These are phyloP conservation scores for Lepisosteus oculatus DNA, from an alignment of 2,113 vertebrate species.

Conservation along the genomic window DNA sequence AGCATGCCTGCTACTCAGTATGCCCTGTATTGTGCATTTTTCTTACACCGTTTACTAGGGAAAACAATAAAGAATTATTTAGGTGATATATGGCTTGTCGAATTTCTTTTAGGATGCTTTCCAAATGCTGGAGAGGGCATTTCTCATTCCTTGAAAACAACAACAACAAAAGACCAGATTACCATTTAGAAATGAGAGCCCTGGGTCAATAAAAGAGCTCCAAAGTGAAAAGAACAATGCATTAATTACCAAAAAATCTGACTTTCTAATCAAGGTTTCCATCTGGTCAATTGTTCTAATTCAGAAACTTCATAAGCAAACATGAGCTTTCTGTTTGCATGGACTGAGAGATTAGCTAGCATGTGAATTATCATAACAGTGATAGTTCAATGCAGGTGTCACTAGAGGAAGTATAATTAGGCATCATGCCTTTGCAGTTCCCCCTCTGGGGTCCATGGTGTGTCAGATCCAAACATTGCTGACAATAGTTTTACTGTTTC, in stretches of 20 bases:
- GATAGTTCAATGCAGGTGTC: too few relatives aligned
- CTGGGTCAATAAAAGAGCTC: background rate
- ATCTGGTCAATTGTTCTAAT: conserved; percentile 16
- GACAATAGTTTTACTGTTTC: too few relatives aligned
- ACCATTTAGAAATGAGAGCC: conserved; percentile 9
- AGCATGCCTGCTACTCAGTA: background rate
- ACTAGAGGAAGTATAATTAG: too few relatives aligned
- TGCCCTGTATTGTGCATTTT: background rate
- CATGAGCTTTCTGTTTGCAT: background rate
- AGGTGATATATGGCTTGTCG: conserved; percentile 6
- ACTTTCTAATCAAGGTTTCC: conserved; percentile 8
- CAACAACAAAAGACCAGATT: background rate
- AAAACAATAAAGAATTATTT: conserved; percentile 7
- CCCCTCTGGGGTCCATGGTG: too few relatives aligned
- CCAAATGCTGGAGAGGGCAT: conserved; percentile 8
- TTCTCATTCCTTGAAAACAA: conserved; percentile 9
- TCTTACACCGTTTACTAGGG: background rate
- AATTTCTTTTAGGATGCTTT: conserved; percentile 17
- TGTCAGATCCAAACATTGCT: too few relatives aligned
- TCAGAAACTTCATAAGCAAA: conserved; percentile 4
- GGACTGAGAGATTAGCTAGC: background rate
- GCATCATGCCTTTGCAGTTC: too few relatives aligned
- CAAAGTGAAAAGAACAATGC: conserved; percentile 1
- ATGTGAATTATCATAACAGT: background rate
- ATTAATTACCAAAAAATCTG: conserved; percentile 15